These are phyloP conservation scores for Aphaenogaster ashmeadi DNA, from an alignment of 1,140 invertebrate genomes.

Conservation along the genomic window DNA sequence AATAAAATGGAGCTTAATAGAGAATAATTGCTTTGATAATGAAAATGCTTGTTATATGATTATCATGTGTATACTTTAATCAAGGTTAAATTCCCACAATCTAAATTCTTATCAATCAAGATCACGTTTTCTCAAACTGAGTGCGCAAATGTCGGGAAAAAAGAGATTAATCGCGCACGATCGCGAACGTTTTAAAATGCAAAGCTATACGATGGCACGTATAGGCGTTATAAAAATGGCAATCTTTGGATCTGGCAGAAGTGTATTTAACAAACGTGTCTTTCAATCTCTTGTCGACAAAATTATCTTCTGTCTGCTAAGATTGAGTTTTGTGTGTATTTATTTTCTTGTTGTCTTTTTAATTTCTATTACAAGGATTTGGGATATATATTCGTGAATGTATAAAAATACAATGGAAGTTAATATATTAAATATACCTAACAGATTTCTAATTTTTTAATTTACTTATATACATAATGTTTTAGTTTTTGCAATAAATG, in stretches of 20 bases:
- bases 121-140: neutral
- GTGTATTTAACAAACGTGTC: neutral
- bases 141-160: neutral
- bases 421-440: neutral
- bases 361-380: neutral
- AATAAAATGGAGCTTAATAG: neutral
- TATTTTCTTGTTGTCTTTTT: neutral
- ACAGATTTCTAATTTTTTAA: neutral
- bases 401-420: neutral
- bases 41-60: neutral
- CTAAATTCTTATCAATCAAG: neutral
- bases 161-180: neutral
- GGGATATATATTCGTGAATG: neutral
- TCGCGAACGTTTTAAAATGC: constrained; percentile 10
- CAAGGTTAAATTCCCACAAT: neutral
- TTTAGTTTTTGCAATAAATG: neutral
- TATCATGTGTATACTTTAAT: neutral
- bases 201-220: neutral
- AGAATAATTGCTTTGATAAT: neutral
- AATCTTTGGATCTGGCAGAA: neutral
- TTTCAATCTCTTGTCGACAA: neutral
- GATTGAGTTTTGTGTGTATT: neutral
- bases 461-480: no score
- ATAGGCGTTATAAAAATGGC: neutral
- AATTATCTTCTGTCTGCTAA: neutral